Percentiles rank a stretch among this genome's conserved stretches.
Conservation (phyloP, 2,113 vertebrate species). For the Solea solea region DNA sequence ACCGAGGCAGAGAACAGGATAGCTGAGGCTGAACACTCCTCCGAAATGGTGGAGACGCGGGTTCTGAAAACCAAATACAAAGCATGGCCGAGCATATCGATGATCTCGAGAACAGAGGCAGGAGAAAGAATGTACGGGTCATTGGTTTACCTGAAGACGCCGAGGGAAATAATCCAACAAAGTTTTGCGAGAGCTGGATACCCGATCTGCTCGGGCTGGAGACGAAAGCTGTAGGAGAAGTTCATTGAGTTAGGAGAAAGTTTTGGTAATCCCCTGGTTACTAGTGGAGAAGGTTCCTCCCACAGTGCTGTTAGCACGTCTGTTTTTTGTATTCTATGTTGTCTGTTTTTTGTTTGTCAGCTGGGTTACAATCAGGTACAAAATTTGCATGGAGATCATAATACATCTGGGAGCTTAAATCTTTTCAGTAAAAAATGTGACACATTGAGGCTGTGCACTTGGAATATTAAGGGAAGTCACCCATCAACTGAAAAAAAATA, state of each 20-base stretch:
- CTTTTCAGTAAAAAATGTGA: not conserved
- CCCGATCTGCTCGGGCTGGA: not conserved
- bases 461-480: not conserved
- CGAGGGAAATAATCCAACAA: not conserved
- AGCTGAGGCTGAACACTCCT: not conserved
- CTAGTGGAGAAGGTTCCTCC: no score
- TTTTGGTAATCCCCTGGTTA: slow-evolving; percentile 7
- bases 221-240: slow-evolving; percentile 4
- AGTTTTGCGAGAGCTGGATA: not conserved
- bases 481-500: not conserved
- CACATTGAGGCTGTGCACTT: slow-evolving; percentile 4
- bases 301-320: no score
- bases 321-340: no score
- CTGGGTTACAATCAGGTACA: not conserved
- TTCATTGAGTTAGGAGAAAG: not conserved
- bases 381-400: not conserved
- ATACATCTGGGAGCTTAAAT: slow-evolving; percentile 3
- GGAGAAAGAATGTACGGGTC: not conserved
- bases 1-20: not conserved
- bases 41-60: not conserved
- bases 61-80: not conserved
- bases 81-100: slow-evolving; percentile 2
- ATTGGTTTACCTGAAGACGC: not conserved
- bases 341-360: not conserved
- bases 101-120: not conserved